Evolutionary conservation across 2,888 invertebrate species (phyloP).

Genomic region (Drosophila vallismaia): DNA sequence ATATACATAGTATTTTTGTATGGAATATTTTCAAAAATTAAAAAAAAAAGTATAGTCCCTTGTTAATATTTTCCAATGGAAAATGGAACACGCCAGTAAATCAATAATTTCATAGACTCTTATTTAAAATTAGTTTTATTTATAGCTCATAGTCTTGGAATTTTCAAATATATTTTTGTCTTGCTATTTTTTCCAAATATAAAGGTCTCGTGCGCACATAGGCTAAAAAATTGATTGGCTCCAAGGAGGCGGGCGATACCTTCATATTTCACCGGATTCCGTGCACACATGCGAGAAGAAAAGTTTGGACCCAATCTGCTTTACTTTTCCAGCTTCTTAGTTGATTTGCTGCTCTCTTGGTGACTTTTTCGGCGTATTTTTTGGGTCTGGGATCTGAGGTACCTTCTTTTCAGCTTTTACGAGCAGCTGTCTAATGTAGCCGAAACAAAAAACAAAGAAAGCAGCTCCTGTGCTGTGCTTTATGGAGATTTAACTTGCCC

Average conservation of each 20-base stretch:
- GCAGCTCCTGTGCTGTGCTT: constrained; percentile 57
- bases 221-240: constrained; percentile 58
- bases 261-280: constrained; percentile 47
- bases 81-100: too few species aligned
- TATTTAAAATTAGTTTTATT: too few species aligned
- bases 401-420: constrained; percentile 40
- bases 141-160: neutral
- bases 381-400: neutral
- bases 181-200: neutral
- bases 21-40: too few species aligned
- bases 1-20: too few species aligned
- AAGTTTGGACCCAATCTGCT: constrained; percentile 40
- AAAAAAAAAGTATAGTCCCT: too few species aligned
- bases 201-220: constrained; percentile 6
- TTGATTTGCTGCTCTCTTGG: constrained; percentile 69
- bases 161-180: neutral
- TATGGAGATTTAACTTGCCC: constrained; percentile 78
- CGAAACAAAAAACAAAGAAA: constrained; percentile 25
- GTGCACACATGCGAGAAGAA: constrained; percentile 52
- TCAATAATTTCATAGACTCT: too few species aligned
- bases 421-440: constrained; percentile 66
- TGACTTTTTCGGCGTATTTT: constrained; percentile 18
- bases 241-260: constrained; percentile 69
- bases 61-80: too few species aligned
- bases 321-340: constrained; percentile 46